phyloP scores from a whole-genome alignment of 2,797 vertebrate genomes.

The Buphagus erythrorhynchus region DNA sequence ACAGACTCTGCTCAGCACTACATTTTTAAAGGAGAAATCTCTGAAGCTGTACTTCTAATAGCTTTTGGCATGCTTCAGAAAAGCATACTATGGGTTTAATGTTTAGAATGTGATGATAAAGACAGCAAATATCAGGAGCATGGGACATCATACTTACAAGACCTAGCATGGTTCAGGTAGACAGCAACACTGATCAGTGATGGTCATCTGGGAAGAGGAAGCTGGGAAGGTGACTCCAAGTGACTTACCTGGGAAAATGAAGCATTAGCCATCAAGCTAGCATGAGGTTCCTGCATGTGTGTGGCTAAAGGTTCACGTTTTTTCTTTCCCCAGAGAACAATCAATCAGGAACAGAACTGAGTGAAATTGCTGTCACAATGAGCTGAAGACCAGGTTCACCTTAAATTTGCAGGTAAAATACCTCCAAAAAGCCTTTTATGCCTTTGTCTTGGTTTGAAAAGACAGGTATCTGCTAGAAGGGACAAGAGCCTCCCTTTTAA shows the following conservation, averaged over 20 bases:
- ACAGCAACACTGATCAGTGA: background rate
- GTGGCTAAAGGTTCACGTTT: background rate
- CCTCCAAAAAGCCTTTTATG: background rate
- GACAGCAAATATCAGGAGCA: background rate
- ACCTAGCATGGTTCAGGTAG: background rate
- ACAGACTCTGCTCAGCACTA: background rate
- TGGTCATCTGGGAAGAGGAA: background rate
- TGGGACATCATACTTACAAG: background rate
- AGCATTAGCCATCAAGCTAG: background rate
- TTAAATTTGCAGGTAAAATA: background rate
- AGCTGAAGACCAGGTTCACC: background rate
- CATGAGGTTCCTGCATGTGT: fast-evolving
- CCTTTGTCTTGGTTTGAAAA: no score
- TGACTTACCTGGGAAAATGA: background rate
- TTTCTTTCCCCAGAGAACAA: background rate
- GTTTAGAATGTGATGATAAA: background rate
- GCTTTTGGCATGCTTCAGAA: background rate
- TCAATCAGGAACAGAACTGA: background rate
- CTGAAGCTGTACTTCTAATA: background rate
- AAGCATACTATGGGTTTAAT: background rate
- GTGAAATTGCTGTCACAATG: background rate
- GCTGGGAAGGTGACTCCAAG: background rate
- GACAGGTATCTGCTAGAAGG: no score
- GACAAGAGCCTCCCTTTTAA: no score
- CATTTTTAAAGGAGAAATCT: background rate